Evolutionary conservation across 2,797 vertebrate genomes (phyloP), one percentile per base, ranked within the genome.

Genomic region (Lepilemur septentrionalis): DNA sequence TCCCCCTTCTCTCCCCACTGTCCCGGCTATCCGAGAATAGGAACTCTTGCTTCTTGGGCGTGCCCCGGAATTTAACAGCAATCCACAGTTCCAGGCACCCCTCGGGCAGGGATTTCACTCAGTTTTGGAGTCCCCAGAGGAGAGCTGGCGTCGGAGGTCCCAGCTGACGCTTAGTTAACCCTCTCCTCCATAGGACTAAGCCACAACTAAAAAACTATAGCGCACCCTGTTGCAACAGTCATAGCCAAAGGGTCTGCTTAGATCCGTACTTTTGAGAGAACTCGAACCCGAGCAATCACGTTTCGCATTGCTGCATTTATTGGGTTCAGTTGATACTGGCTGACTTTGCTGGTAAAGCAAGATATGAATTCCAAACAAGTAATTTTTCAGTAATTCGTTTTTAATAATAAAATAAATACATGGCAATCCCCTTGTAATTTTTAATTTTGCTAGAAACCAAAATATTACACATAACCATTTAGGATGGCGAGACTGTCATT

Each of bases 331-430:
- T 25, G 30, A 67, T 63, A 84, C 32, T 61, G 90, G 30, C 25
- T 75, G 89, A 57, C 92, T 91, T 93, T 89, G 63, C 75, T 38
- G 43, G 23, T 78, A 86, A 95, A 96, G n/a, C n/a, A 20, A 89
- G 28, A 41, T 46, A 73, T 18, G 89, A 84, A 93, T 94, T 97
- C 76, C 67, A 89, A 95, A 69, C 59, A 63, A 46, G 30, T 72
- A 50, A 63, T 50, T 81, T 93, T 55, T 75, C n/a, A 46, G 28
- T 69, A 83, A 95, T 95, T 93, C 48, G 86, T 92, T 92, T 90
- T 94, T 67, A 95, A 91, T 94, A 88, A 72, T 80, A 82, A 97
- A 86, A 61, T n/a, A 88, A 82, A 80, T 70, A 69, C 76, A 18
- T 20, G 50, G 23, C 75, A 70, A 89, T 25, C 55, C 20, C 4